Evolutionary conservation across 2,888 invertebrate species (phyloP), one percentile per base, ranked within the genome.

Genomic region (Volucella inflata): DNA sequence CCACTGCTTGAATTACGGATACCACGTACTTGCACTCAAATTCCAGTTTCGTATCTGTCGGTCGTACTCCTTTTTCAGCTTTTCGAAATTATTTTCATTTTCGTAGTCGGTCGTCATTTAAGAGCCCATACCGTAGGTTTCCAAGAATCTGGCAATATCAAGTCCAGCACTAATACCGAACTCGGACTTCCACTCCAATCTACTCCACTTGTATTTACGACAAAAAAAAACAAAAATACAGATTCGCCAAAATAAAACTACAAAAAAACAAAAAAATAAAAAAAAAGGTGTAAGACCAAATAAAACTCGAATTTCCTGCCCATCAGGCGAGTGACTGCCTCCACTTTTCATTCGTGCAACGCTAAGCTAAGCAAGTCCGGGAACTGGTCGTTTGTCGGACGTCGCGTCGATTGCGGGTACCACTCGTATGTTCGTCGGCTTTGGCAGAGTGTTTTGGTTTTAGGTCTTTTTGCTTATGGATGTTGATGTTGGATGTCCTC

Each of bases 261-360:
- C 57, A 48, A 59, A 57, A n/a, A 59, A 59, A 59, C 2, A 11
- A 17, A 8, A 10, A 10, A 4, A n/a, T 48, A 4, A 38, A 48
- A 76, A 76, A 84, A 75, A 67, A 72, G 46, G 59, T 59, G 68
- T 72, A 81, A 72, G 77, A 64, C 85, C 46, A 76, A 72, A 77
- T 65, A 40, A 87, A 88, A 88, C 88, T 87, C 84, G 88, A 88
- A 88, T 88, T 88, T 88, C 88, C 88, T 88, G 88, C 88, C 88
- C 87, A 87, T 87, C 84, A 85, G 81, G 51, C 81, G 79, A 87
- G 83, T 84, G 88, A 88, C 88, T 88, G 87, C 88, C 88, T 88
- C 88, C 87, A 88, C 87, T 87, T 88, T 88, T 88, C 88, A 88
- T 88, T 88, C 88, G 88, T 87, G 87, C 82, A 83, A 75, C 75